phyloP scores from a whole-genome alignment of 2,888 invertebrate genomes.

The Lymantria dispar region DNA sequence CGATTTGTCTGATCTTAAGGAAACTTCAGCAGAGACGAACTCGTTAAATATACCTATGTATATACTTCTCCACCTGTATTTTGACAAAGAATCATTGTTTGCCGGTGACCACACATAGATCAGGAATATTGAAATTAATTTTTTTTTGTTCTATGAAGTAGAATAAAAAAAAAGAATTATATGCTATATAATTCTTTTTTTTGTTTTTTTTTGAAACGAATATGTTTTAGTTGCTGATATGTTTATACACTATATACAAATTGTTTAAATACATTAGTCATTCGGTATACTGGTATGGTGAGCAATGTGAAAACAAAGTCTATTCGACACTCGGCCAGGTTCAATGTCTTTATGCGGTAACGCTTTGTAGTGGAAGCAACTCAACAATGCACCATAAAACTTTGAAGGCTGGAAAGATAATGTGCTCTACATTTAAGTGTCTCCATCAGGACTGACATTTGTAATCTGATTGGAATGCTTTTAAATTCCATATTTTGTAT shows the following conservation, averaged over 20 bases:
- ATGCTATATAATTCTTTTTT: too few relatives aligned
- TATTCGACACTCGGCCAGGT: conserved; percentile 57
- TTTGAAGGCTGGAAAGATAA: conserved; percentile 52
- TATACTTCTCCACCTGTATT: too few relatives aligned
- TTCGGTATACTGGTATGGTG: conserved; percentile 51
- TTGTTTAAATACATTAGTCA: conserved; percentile 53
- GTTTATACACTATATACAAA: conserved; percentile 2
- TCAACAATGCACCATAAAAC: conserved; percentile 64
- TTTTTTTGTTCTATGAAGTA: too few relatives aligned
- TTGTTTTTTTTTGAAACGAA: too few relatives aligned
- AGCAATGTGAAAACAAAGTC: conserved; percentile 43
- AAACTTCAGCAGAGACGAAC: too few relatives aligned
- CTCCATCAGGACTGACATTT: conserved; percentile 22
- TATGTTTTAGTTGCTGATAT: too few relatives aligned
- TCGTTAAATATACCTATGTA: too few relatives aligned
- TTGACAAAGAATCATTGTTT: too few relatives aligned
- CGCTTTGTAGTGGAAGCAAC: conserved; percentile 54
- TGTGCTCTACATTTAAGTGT: conserved; percentile 58
- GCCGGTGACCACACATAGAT: too few relatives aligned
- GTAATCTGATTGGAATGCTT: conserved; percentile 21
- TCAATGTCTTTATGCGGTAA: conserved; percentile 63
- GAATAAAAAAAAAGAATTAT: too few relatives aligned
- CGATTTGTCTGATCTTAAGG: too few relatives aligned
- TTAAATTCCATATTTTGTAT: not conserved
- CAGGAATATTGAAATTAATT: too few relatives aligned